Evolutionary conservation across 2,113 vertebrate species (phyloP), one percentile per base, ranked within the genome.

Genomic region (Heterochromis multidens): DNA sequence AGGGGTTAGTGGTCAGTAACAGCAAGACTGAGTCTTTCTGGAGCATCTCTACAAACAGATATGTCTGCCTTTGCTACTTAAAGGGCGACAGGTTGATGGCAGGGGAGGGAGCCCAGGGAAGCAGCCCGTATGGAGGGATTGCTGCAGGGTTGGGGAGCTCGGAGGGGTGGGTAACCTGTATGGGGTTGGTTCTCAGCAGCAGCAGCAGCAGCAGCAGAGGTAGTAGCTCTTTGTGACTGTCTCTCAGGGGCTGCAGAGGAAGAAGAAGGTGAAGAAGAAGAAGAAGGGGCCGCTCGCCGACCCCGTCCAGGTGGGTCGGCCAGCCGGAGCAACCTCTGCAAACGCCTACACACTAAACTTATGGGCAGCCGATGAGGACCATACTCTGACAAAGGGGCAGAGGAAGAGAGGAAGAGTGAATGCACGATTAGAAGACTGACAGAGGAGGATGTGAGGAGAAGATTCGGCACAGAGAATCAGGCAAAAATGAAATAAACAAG

Each of bases 331-430:
- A 99, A 96, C 72, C 97, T 97, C 93, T 98, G 97, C 88, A 99
- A 97, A 92, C 98, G 98, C 95, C 97, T 99, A 97, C 98, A 98
- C 94, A 99, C 98, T 98, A 99, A 97, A 97, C 98, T 98, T 97
- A 99, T 97, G 84, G 96, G 96, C 87, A 96, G 94, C 95, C 98
- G 97, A 25, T 96, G 97, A 92, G 97, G 97, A 94, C 97, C 96
- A 85, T 97, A 96, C 92, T 98, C 98, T 98, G 95, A 96, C 94
- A 89, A 90, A 89, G 96, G 84, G 94, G 94, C 82, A 94, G 89
- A 94, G 88, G 93, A 80, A 93, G 81, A 92, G 82, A 92, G 84
- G 89, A 82, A 94, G 81, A 93, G 89, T 91, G 91, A 81, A 93
- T 81, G 88, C 54, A 83, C 25, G 16, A 89, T 86, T 54, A 90